These are phyloP conservation scores for Xestoiulus laeticollis DNA, from an alignment of 2,888 invertebrate species.

Conservation along the genomic window DNA sequence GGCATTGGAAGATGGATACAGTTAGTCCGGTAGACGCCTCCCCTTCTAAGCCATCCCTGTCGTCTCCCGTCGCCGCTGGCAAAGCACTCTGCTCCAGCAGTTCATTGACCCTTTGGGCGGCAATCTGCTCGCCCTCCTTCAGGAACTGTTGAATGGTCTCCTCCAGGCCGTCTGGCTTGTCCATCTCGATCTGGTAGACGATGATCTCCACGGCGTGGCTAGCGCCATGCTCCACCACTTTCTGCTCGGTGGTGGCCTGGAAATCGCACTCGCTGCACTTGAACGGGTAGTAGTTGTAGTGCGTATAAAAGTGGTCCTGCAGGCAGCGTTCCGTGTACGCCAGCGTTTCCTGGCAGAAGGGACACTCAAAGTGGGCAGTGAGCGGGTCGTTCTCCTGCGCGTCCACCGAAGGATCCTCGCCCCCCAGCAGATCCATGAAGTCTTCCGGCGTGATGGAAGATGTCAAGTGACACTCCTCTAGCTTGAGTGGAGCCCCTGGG, in stretches of 20 bases:
- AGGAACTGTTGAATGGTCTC: slow-evolving; percentile 55
- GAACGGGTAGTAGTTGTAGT: slow-evolving; percentile 55
- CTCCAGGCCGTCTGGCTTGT: slow-evolving; percentile 53
- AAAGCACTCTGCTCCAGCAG: slow-evolving; percentile 27
- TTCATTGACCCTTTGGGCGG: slow-evolving; percentile 38
- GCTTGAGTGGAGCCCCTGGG: slow-evolving; percentile 53
- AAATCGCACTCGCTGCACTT: slow-evolving; percentile 53
- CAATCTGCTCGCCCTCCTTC: slow-evolving; percentile 46
- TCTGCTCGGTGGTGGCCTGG: slow-evolving; percentile 51
- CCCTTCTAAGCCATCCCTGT: neutral
- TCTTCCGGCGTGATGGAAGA: slow-evolving; percentile 45
- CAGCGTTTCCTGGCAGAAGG: slow-evolving; percentile 53
- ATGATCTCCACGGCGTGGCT: slow-evolving; percentile 35
- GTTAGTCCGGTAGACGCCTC: neutral
- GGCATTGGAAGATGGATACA: slow-evolving; percentile 55
- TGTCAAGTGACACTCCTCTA: slow-evolving; percentile 54
- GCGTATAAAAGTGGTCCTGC: slow-evolving; percentile 55
- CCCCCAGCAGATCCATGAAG: slow-evolving; percentile 52
- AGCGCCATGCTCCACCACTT: slow-evolving; percentile 48
- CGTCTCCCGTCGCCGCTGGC: neutral
- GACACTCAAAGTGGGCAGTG: slow-evolving; percentile 53
- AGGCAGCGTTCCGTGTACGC: slow-evolving; percentile 48
- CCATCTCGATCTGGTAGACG: neutral
- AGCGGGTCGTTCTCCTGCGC: neutral
- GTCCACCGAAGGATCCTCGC: slow-evolving; percentile 8